Evolutionary conservation across 2,113 vertebrate species (phyloP), one percentile per base, ranked within the genome.

Genomic region (Sceloporus undulatus): DNA sequence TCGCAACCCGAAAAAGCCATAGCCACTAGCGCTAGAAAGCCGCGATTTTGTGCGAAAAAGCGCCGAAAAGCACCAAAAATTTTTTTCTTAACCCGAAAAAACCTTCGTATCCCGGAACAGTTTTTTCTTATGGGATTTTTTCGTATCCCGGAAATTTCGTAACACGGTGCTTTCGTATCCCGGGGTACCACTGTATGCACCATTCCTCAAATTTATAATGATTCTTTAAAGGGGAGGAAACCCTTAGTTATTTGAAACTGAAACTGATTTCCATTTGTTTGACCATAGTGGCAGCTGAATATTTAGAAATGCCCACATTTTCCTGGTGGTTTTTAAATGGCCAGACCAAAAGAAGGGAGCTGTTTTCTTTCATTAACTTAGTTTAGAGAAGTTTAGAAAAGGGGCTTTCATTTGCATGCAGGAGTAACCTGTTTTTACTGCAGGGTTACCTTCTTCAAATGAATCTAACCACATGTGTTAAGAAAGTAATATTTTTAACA

Each of bases 401-500:
- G 18, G 25, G 40, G 42, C 38, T 11, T 82, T 23, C 7, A 86
- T 78, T 85, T 78, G 59, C 6, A 3, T 38, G 59, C 13, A 14
- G 23, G 3, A 27, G n/a, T 42, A 66, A 9, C 42, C 38, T 71
- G 42, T n/a, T 73, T 84, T 73, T 40, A 18, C 9, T 83, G 25
- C 27, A 70, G 40, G 40, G 16, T 70, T 8, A 27, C 8, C 18
- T 54, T 52, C 56, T 13, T 40, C 62, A 48, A 66, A n/a, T 16
- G 29, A 52, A 52, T n/a, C 10, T 48, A 59, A 19, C 18, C 23
- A 70, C 5, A 34, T 79, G 14, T 40, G 11, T 40, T 38, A 40
- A 79, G 68, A 52, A 56, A 25, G n/a, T 54, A 34, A 16, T 14
- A 18, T 80, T 92, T 78, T n/a, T 25, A 13, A 86, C 29, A 56